phyloP scores from a whole-genome alignment of 2,797 vertebrate species.

The Thunnus albacares region DNA sequence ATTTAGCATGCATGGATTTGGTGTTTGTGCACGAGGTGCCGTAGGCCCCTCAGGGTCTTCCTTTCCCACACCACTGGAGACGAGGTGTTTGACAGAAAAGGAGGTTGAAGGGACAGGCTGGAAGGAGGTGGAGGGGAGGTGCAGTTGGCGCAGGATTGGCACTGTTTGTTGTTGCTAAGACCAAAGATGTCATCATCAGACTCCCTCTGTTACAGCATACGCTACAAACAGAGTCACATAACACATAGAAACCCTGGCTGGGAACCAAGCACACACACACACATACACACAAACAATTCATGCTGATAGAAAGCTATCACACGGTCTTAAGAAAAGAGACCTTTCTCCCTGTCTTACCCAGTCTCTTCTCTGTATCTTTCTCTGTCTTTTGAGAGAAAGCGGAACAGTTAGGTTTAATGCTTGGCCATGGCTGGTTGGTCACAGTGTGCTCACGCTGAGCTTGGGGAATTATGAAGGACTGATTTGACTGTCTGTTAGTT shows the following conservation, averaged over 20 bases:
- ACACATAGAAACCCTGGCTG: constrained; percentile 56
- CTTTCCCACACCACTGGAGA: constrained; percentile 60
- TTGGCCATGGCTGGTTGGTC: constrained; percentile 54
- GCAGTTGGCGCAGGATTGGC: constrained; percentile 51
- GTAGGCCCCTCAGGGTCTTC: constrained; percentile 40
- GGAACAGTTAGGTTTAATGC: constrained; percentile 54
- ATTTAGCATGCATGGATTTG: constrained; percentile 59
- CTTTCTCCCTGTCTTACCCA: constrained; percentile 12
- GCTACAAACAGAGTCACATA: constrained; percentile 59
- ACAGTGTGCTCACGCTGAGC: constrained; percentile 48
- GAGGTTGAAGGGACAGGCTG: constrained; percentile 36
- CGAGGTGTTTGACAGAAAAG: constrained; percentile 45
- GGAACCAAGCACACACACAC: constrained; percentile 40
- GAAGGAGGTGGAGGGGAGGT: constrained; percentile 34
- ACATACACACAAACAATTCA: constrained; percentile 10
- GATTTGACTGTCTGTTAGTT: constrained; percentile 64
- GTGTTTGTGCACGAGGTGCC: constrained; percentile 42
- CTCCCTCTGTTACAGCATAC: constrained; percentile 69
- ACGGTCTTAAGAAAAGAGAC: constrained; percentile 22
- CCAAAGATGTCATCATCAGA: constrained; percentile 69
- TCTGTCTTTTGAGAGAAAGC: constrained; percentile 22
- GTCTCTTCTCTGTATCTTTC: constrained; percentile 25
- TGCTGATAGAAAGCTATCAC: constrained; percentile 29
- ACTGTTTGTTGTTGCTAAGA: constrained; percentile 74
- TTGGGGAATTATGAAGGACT: constrained; percentile 46